Evolutionary conservation across 2,113 vertebrate species (phyloP).

Genomic region (Corydoras maculifer): DNA sequence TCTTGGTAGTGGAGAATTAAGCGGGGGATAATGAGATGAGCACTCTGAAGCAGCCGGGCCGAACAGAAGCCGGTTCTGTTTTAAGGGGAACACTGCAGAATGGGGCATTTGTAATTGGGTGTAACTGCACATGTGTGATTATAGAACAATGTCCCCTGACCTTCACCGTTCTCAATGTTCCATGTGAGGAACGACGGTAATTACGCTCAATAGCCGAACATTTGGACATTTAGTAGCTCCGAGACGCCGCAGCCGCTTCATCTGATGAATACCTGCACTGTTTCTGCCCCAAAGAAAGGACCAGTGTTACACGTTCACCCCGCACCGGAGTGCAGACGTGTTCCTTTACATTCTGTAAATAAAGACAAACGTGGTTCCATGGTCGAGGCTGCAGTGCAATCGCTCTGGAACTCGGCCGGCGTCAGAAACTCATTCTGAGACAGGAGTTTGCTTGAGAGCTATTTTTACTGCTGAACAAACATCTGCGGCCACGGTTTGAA

Average conservation of each 20-base stretch:
- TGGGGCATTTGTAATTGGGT: not conserved
- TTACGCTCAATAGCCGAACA: not conserved
- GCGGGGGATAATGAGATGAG: too few species aligned
- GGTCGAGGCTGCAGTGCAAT: not conserved
- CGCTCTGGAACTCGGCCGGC: not conserved
- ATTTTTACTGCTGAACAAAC: conserved; percentile 13
- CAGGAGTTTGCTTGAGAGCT: conserved; percentile 21
- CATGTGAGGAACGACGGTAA: not conserved
- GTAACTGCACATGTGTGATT: not conserved
- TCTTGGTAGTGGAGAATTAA: too few species aligned
- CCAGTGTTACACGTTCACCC: not conserved
- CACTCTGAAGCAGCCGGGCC: too few species aligned
- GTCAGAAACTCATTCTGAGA: not conserved
- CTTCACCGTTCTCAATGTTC: not conserved
- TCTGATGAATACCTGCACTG: conserved; percentile 34
- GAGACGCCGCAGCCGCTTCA: not conserved
- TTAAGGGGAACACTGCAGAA: not conserved
- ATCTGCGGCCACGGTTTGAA: not conserved
- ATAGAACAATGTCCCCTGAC: not conserved
- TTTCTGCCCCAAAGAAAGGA: conserved; percentile 16
- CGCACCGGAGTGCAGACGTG: not conserved
- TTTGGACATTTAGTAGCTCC: not conserved
- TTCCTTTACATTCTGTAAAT: conserved; percentile 2
- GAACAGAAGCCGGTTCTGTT: too few species aligned
- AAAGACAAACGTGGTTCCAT: conserved; percentile 9